These are phyloP conservation scores for Melanaphis sacchari DNA, from an alignment of 1,140 invertebrate genomes.

Conservation along the genomic window DNA sequence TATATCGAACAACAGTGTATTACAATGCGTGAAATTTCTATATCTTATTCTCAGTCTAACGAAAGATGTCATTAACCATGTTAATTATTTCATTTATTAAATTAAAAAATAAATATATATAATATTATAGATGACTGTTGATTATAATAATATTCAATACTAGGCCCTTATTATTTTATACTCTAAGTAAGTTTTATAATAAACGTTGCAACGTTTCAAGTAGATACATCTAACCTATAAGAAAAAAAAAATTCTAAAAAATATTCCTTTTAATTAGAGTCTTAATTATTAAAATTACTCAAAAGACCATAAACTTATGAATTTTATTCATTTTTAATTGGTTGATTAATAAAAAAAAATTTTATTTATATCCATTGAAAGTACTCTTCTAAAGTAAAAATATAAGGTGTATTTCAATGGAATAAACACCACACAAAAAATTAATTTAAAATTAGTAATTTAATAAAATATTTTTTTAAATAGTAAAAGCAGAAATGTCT, in stretches of 20 bases:
- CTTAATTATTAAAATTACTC: neutral
- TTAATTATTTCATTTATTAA: neutral
- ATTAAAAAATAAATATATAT: neutral
- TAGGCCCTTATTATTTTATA: neutral
- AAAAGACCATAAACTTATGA: neutral
- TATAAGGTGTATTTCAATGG: neutral
- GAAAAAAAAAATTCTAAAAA: neutral
- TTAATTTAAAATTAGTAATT: neutral
- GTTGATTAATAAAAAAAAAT: neutral
- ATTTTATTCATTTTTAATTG: neutral
- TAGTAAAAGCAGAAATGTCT: neutral
- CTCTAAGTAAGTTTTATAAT: neutral
- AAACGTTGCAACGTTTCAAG: neutral
- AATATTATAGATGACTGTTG: neutral
- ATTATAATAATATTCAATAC: neutral
- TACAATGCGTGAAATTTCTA: neutral
- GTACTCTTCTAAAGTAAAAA: neutral
- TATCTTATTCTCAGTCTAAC: no score
- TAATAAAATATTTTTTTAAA: neutral
- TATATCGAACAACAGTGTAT: neutral
- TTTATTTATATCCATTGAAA: neutral
- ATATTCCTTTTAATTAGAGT: neutral
- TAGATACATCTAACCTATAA: neutral
- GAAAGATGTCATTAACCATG: neutral
- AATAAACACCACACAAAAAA: neutral